phyloP scores from a whole-genome alignment of 2,888 invertebrate genomes.

The Blomia tropicalis region DNA sequence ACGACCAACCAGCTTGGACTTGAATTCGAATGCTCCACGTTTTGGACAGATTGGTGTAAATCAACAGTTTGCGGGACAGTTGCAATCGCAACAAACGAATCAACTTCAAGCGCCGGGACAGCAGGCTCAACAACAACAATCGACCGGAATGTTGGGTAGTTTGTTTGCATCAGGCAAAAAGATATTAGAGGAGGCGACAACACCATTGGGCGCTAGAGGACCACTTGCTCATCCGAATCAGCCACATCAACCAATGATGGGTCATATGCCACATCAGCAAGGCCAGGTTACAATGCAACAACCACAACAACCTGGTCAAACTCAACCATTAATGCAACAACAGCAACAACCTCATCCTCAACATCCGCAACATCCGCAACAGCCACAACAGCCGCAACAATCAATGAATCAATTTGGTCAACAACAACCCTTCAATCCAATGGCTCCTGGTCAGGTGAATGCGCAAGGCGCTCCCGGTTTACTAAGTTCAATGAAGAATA shows the following conservation, averaged over 20 bases:
- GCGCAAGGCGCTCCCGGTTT: constrained; percentile 16
- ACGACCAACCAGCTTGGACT: constrained; percentile 22
- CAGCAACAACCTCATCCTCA: constrained; percentile 13
- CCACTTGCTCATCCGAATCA: constrained; percentile 23
- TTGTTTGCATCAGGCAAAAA: constrained; percentile 26
- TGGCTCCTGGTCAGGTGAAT: not conserved
- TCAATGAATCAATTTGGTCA: constrained; percentile 13
- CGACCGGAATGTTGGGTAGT: constrained; percentile 22
- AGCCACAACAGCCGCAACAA: not conserved
- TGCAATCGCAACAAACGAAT: not conserved
- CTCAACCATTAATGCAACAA: constrained; percentile 10
- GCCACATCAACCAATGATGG: constrained; percentile 20
- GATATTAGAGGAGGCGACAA: constrained; percentile 26
- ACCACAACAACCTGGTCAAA: constrained; percentile 15
- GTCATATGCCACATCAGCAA: constrained; percentile 9
- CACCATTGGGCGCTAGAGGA: constrained; percentile 23
- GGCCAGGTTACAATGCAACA: not conserved
- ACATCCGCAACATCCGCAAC: not conserved
- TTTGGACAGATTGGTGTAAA: not conserved
- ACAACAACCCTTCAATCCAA: constrained; percentile 14
- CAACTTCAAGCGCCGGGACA: constrained; percentile 17
- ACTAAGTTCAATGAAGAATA: constrained; percentile 23
- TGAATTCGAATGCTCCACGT: not conserved
- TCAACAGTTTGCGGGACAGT: not conserved
- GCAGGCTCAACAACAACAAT: constrained; percentile 18